Base-by-base conservation (phyloP, 1,140 invertebrate genomes). In the Eurosta solidaginis region DNA sequence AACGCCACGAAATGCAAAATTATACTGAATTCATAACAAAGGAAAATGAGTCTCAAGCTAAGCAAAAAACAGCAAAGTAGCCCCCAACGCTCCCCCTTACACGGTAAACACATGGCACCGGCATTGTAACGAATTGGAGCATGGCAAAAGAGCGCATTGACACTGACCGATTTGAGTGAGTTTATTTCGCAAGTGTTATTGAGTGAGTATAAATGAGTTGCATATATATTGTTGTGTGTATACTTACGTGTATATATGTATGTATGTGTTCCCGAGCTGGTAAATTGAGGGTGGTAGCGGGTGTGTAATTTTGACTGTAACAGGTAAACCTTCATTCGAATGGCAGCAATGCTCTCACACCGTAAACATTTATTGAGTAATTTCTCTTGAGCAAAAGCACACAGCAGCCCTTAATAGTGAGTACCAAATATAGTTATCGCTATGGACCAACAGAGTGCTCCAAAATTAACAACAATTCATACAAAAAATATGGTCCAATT, bases 81-180 rank as follows among this genome's bases (percentile, higher is more conserved):
- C 40, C 40, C 59, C 59, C 59, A 68, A n/a, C n/a, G n/a, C 33
- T 68, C 40, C 36, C 33, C 59, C n/a, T n/a, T n/a, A n/a, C n/a
- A n/a, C n/a, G n/a, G n/a, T n/a, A 36, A 63, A 63, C 59, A 36
- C n/a, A n/a, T n/a, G 59, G 36, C 59, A n/a, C 59, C 59, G 59
- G 59, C 59, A 68, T 36, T 68, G 59, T n/a, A 20, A 40, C 14
- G 36, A 68, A 68, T 20, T 68, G 59, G 59, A 68, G 33, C 33
- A n/a, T n/a, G n/a, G n/a, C n/a, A n/a, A n/a, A n/a, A n/a, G 33
- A 29, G n/a, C 59, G 40, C 33, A 68, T 40, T 40, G 59, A 40
- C 59, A 68, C 33, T 42, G 59, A 68, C 59, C 59, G 59, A n/a
- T 68, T 68, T 68, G 59, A 68, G 59, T 68, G 59, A 68, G 59